phyloP scores from a whole-genome alignment of 2,888 invertebrate species.

The Omphaloscelis lunosa region DNA sequence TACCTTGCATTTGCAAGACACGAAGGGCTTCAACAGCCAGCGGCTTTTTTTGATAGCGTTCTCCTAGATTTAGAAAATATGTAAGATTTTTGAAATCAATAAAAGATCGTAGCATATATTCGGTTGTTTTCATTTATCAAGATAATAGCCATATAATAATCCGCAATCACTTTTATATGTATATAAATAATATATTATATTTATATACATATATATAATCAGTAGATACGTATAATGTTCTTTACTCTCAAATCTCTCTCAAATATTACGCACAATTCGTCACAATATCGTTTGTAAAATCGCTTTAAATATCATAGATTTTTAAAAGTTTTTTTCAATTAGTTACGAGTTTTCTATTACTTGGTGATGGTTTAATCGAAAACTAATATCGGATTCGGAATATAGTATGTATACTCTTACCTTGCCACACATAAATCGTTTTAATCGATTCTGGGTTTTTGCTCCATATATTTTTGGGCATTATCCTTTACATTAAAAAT shows the following conservation, averaged over 20 bases:
- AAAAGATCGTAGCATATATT: conserved; percentile 2
- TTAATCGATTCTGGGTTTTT: conserved; percentile 1
- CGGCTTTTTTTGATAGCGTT: conserved; percentile 7
- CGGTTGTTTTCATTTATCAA: conserved; percentile 5
- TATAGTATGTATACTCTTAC: background rate
- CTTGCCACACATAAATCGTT: conserved; percentile 1
- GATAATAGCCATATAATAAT: conserved; percentile 1
- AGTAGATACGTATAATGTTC: conserved; percentile 8
- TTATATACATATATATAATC: conserved; percentile 8
- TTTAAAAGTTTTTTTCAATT: background rate
- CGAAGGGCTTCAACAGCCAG: conserved; percentile 24
- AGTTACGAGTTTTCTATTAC: background rate
- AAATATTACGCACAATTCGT: background rate
- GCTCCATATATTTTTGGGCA: background rate
- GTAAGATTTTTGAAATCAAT: background rate
- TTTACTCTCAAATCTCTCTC: conserved; percentile 9
- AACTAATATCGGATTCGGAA: background rate
- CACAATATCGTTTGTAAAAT: background rate
- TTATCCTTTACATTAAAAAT: background rate
- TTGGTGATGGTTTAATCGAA: conserved; percentile 1
- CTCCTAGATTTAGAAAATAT: conserved; percentile 9
- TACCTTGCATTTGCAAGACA: conserved; percentile 31
- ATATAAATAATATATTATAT: conserved; percentile 1
- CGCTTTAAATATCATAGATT: conserved; percentile 3
- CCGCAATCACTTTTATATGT: conserved; percentile 8